Percentiles rank a stretch among this genome's conserved stretches.
phyloP scores from a whole-genome alignment of 2,888 invertebrate genomes.

The Cantharis lateralis region DNA sequence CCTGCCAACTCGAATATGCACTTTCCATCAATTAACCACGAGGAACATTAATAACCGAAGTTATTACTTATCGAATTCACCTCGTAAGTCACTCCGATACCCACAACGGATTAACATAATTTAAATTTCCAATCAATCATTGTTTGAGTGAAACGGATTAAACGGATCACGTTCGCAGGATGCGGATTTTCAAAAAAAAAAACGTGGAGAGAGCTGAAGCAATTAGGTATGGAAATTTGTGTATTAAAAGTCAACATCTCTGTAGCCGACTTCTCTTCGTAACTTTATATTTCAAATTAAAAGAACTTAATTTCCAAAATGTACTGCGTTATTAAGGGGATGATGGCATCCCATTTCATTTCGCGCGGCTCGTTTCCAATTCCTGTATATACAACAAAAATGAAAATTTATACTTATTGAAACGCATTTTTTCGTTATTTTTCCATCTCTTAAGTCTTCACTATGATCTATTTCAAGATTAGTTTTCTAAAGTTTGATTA shows the following conservation, averaged over 20 bases:
- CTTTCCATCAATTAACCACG: background rate
- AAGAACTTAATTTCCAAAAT: conserved; percentile 12
- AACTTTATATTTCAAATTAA: conserved; percentile 9
- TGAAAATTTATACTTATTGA: background rate
- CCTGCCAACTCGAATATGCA: background rate
- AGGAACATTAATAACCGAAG: background rate
- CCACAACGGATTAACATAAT: too few relatives aligned
- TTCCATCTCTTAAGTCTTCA: background rate
- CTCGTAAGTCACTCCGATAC: background rate
- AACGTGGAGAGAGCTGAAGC: background rate
- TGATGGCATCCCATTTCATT: conserved; percentile 3
- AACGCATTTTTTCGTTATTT: background rate
- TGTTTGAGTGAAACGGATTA: too few relatives aligned
- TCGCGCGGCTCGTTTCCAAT: background rate
- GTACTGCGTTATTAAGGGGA: conserved; percentile 5
- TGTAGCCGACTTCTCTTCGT: background rate
- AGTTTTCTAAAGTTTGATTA: background rate
- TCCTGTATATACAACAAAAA: background rate
- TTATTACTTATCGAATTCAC: background rate
- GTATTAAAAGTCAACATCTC: conserved; percentile 19
- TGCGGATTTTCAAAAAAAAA: too few relatives aligned
- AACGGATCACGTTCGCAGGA: too few relatives aligned
- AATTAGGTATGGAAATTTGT: conserved; percentile 23
- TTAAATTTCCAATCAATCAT: too few relatives aligned
- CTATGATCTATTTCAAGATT: background rate